Evolutionary conservation across 2,888 invertebrate species (phyloP), one percentile per base, ranked within the genome.

Genomic region (Drosophila phalerata): DNA sequence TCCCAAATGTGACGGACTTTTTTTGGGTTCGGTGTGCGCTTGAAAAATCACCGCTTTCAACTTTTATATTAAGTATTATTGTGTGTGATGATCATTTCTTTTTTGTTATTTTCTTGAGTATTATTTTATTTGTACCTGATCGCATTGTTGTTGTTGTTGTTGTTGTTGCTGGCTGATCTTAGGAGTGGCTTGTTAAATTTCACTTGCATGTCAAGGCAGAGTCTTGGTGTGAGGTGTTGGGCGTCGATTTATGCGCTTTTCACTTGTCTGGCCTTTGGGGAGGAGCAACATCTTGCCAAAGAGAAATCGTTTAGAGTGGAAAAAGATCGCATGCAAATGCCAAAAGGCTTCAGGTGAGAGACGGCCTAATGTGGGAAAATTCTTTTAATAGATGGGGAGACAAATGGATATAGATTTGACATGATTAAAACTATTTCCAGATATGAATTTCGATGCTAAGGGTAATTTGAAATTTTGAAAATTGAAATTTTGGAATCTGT

Each of bases 131-230:
- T 30, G 11, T 45, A 19, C 43, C 25, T 61, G 61, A 34, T 70
- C 38, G 47, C 51, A 72, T 84, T 78, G 78, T 67, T 77, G 67
- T 76, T 73, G 58, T 48, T 55, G 69, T 57, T 65, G 49, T 22
- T 22, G n/a, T n/a, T n/a, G n/a, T n/a, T n/a, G n/a, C 3, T 47
- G 47, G 77, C 65, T 69, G 70, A 76, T 79, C 66, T 72, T 69
- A 86, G 85, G 85, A 86, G 85, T 88, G 85, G 86, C 85, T 86
- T 77, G 88, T 86, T 88, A 88, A 86, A 86, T 86, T 86, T 86
- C 85, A 86, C 85, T 85, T 86, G 88, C 81, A 81, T 81, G 88
- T 88, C 81, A 81, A 79, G 76, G 60, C 81, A 84, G 72, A 63
- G 57, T 66, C 53, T 69, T 37, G 68, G 42, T 45, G 60, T 51